These are phyloP conservation scores for Eutolmus rufibarbis DNA, from an alignment of 2,888 invertebrate genomes.

Conservation along the genomic window DNA sequence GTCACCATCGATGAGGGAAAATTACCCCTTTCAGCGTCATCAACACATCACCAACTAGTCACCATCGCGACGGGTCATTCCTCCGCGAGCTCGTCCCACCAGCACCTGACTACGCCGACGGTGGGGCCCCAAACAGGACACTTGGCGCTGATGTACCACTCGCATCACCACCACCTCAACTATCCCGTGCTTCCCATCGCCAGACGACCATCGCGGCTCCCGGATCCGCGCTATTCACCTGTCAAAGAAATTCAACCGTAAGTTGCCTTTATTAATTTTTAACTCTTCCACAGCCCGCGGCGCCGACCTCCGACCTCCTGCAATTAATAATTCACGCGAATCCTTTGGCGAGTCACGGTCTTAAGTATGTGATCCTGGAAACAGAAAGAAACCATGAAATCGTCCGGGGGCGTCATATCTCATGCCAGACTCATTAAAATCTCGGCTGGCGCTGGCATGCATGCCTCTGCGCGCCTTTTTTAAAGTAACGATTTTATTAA, in stretches of 20 bases:
- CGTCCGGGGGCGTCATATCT: background rate
- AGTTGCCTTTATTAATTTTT: conserved; percentile 30
- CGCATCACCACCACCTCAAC: conserved; percentile 60
- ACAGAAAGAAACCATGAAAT: background rate
- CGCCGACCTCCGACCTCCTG: background rate
- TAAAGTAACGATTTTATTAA: conserved; percentile 28
- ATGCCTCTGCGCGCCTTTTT: background rate
- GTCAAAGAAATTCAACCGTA: conserved; percentile 47
- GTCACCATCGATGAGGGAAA: conserved; percentile 62
- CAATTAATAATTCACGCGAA: conserved; percentile 27
- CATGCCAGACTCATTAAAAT: conserved; percentile 32
- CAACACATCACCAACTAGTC: conserved; percentile 55
- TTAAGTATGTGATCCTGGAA: conserved; percentile 20
- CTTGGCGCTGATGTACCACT: conserved; percentile 59
- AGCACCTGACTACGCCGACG: conserved; percentile 37
- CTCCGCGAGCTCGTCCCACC: conserved; percentile 43
- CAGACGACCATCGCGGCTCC: conserved; percentile 59
- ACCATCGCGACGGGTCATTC: conserved; percentile 44
- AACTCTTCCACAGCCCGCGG: background rate
- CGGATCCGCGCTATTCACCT: conserved; percentile 48
- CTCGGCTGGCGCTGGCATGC: background rate
- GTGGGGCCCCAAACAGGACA: conserved; percentile 54
- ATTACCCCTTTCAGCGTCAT: conserved; percentile 56
- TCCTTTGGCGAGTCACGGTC: background rate
- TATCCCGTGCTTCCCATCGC: conserved; percentile 60